A percentile compares a stretch with the other conserved stretches of the same genome.
phyloP scores from a whole-genome alignment of 2,888 invertebrate species.

The Erpobdella octoculata region DNA sequence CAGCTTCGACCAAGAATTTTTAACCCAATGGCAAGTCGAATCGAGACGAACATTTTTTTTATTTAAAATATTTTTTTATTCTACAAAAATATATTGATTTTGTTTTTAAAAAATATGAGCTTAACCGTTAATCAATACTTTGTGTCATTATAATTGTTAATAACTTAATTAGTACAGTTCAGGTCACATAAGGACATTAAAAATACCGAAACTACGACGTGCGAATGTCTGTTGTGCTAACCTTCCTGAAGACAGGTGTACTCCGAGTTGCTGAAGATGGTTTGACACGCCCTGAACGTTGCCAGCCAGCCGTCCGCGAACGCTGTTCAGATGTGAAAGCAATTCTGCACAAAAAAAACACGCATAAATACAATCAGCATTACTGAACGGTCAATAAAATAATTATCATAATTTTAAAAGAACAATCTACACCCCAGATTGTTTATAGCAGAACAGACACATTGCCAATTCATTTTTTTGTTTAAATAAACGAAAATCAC shows the following conservation, averaged over 20 bases:
- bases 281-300: slow-evolving; percentile 50
- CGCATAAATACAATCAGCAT: neutral
- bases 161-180: too few relatives aligned
- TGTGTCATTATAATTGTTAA: too few relatives aligned
- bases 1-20: too few relatives aligned
- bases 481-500: slow-evolving; percentile 35
- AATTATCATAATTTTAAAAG: neutral
- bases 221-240: too few relatives aligned
- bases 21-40: too few relatives aligned
- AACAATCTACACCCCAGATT: neutral
- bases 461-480: neutral
- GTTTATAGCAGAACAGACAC: neutral
- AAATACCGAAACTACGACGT: too few relatives aligned
- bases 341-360: slow-evolving; percentile 62
- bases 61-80: too few relatives aligned
- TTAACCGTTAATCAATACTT: too few relatives aligned
- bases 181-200: too few relatives aligned
- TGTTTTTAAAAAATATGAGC: too few relatives aligned
- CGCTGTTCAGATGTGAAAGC: slow-evolving; percentile 86
- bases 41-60: too few relatives aligned
- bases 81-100: too few relatives aligned
- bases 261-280: slow-evolving; percentile 77
- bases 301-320: slow-evolving; percentile 61
- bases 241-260: slow-evolving; percentile 83
- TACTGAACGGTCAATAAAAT: neutral